These are phyloP conservation scores for Amphipyra berbera DNA, from an alignment of 2,888 invertebrate genomes.

Conservation along the genomic window DNA sequence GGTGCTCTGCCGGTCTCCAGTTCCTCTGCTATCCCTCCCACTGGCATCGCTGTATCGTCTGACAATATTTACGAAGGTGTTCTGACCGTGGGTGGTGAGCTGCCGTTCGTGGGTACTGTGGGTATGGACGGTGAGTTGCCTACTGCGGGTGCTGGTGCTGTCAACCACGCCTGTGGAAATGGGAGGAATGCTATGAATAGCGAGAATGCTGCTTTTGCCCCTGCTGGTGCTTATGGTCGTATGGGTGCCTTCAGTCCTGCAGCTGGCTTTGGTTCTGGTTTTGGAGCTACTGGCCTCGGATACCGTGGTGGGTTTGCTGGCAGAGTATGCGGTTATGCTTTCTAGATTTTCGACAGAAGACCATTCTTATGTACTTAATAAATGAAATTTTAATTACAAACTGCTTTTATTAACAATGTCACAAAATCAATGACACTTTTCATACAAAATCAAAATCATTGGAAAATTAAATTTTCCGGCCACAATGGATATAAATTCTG, in stretches of 20 bases:
- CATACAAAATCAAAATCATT: too few relatives aligned
- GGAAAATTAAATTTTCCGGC: too few relatives aligned
- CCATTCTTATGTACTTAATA: constrained; percentile 14
- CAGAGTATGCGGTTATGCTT: constrained; percentile 21
- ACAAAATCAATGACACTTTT: too few relatives aligned
- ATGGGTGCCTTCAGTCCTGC: background rate
- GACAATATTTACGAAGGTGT: constrained; percentile 56
- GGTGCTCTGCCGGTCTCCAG: constrained; percentile 50
- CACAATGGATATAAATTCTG: too few relatives aligned
- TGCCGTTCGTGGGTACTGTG: constrained; percentile 69
- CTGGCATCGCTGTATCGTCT: constrained; percentile 47
- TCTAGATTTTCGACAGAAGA: constrained; percentile 1
- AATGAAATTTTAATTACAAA: constrained; percentile 1
- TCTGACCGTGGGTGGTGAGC: constrained; percentile 59
- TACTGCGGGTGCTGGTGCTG: constrained; percentile 57
- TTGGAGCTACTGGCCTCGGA: constrained; percentile 4
- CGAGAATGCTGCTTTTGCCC: constrained; percentile 18
- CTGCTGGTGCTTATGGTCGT: constrained; percentile 2
- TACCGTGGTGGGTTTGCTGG: constrained; percentile 4
- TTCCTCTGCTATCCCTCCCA: constrained; percentile 37
- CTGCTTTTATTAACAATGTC: background rate
- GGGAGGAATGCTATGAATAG: constrained; percentile 51
- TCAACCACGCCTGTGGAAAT: constrained; percentile 65
- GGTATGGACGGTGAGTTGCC: constrained; percentile 60
- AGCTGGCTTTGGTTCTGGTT: background rate